Conservation (phyloP, 2,888 invertebrate species). For the Microctonus hyperodae region DNA sequence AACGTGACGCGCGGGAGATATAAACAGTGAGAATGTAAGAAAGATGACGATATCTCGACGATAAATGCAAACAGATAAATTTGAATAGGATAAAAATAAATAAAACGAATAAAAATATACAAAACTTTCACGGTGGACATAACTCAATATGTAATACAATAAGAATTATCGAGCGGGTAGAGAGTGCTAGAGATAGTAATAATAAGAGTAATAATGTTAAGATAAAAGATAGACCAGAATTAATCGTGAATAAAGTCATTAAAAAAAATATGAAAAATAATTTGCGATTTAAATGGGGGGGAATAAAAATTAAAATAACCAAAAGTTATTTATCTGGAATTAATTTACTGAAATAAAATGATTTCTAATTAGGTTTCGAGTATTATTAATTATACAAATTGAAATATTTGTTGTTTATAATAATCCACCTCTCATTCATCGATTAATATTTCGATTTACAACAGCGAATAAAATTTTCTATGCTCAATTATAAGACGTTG, state of each 20-base stretch:
- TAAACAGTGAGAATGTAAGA: constrained; percentile 13
- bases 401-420: not conserved
- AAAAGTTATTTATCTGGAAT: no score
- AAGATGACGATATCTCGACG: constrained; percentile 2
- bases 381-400: not conserved
- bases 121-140: constrained; percentile 16
- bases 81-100: constrained; percentile 23
- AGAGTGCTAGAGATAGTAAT: constrained; percentile 49
- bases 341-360: no score
- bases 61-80: constrained; percentile 31
- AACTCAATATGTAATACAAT: constrained; percentile 27
- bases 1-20: constrained; percentile 50
- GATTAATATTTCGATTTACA: not conserved
- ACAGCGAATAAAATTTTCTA: not conserved
- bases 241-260: not conserved
- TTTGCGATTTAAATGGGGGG: not conserved
- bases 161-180: constrained; percentile 65
- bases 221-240: constrained; percentile 22
- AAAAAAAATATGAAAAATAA: not conserved
- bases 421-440: not conserved
- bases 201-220: constrained; percentile 8
- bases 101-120: constrained; percentile 12
- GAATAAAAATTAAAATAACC: not conserved
- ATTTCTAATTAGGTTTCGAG: not conserved
- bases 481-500: not conserved